Evolutionary conservation across 2,797 vertebrate genomes (phyloP), one percentile per base, ranked within the genome.

Genomic region (Rhyacichthys aspro): DNA sequence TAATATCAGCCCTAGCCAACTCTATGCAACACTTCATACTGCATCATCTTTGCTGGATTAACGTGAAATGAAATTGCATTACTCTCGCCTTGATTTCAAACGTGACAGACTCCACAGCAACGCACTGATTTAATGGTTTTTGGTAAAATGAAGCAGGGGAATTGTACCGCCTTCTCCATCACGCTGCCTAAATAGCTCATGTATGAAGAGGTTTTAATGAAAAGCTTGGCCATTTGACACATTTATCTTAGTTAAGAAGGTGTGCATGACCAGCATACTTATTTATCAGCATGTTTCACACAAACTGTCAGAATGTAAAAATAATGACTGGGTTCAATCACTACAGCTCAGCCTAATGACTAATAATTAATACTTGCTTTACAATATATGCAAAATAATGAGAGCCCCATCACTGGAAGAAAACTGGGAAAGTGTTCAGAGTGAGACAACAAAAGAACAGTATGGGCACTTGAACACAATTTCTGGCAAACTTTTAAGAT

Each of bases 261-360:
- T 17, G 43, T 32, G 53, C 39, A 8, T 48, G 41, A 47, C 49
- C 11, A 2, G 39, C 12, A 14, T 58, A 68, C 49, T 32, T 36
- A 69, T 78, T 62, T 63, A 79, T 83, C 70, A 70, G 14, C 59
- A 63, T 36, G 28, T 44, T 55, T 1, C 34, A 11, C 23, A n/a
- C 36, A 8, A 18, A 61, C 19, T 63, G 56, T 62, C 62, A 58
- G 49, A 15, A 70, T 56, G 33, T 59, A n/a, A 69, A 72, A 75
- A 71, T 81, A 82, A 84, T 63, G 59, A 36, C 63, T 6, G 0
- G n/a, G 38, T 19, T 85, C 66, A 16, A 70, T 82, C 74, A 76
- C 49, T 45, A 57, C 45, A 76, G 70, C 55, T 74, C 68, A 73
- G 76, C 58, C 11, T 79, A 83, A 84, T 78, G 74, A 70, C n/a